Conservation (phyloP, 2,797 vertebrate genomes). For the Avahi laniger region DNA sequence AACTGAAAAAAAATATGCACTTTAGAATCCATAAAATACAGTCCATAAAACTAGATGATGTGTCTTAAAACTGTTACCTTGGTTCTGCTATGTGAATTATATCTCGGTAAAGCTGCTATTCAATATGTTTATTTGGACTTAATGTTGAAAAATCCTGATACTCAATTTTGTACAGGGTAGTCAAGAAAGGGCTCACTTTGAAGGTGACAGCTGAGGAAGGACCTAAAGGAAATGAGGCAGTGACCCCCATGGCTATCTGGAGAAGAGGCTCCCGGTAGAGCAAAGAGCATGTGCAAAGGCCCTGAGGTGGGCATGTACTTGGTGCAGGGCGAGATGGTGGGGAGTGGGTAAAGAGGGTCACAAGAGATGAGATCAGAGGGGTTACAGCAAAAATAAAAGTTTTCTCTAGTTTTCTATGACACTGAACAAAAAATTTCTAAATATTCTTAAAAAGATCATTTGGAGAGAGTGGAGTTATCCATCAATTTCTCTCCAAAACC, state of each 20-base stretch:
- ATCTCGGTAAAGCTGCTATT: background rate
- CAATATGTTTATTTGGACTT: background rate
- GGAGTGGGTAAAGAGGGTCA: rapidly evolving
- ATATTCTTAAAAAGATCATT: background rate
- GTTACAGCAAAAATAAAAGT: background rate
- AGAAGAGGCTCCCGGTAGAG: background rate
- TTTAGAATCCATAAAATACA: background rate
- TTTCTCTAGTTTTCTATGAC: slow-evolving; percentile 4
- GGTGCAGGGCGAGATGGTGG: background rate
- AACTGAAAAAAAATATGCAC: background rate
- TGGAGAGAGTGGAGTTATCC: background rate
- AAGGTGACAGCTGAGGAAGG: background rate
- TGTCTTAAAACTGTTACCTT: background rate
- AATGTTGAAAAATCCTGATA: background rate
- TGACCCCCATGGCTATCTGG: rapidly evolving
- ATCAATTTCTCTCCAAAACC: background rate
- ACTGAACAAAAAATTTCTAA: background rate
- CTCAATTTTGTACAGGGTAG: background rate
- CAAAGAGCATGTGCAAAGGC: background rate
- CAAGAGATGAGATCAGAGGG: background rate
- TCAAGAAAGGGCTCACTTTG: background rate
- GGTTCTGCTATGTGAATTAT: background rate
- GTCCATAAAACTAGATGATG: background rate
- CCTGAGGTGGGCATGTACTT: background rate
- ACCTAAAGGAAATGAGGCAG: background rate